A percentile compares a stretch with the other conserved stretches of the same genome.
Conservation (phyloP, 2,888 invertebrate species). For the Octonoba sinensis region DNA sequence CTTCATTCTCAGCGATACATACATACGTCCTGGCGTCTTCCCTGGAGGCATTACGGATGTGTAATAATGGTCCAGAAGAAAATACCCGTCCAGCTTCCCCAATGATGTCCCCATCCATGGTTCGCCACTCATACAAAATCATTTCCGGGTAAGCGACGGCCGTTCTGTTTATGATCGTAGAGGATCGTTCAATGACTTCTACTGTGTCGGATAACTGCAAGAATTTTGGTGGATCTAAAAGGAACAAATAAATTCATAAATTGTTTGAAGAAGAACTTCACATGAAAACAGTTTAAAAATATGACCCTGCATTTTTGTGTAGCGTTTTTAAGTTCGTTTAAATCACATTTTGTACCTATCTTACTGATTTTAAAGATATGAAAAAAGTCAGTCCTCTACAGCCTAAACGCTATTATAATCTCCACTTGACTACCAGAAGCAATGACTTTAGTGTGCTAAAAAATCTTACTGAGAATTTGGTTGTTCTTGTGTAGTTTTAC, state of each 20-base stretch:
- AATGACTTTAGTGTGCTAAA: too few relatives aligned
- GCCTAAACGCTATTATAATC: too few relatives aligned
- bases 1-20: conserved; percentile 88
- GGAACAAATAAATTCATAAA: neutral
- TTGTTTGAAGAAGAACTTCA: too few relatives aligned
- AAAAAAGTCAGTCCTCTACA: too few relatives aligned
- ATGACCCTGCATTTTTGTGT: too few relatives aligned
- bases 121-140: conserved; percentile 89
- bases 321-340: too few relatives aligned
- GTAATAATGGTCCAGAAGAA: conserved; percentile 77
- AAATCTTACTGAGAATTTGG: too few relatives aligned
- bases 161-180: conserved; percentile 81
- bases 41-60: conserved; percentile 83
- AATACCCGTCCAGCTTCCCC: conserved; percentile 22
- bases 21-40: conserved; percentile 88
- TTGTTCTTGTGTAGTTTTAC: too few relatives aligned
- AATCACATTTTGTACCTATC: too few relatives aligned
- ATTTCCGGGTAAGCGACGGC: conserved; percentile 87
- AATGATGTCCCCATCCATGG: conserved; percentile 17
- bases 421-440: too few relatives aligned
- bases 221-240: conserved; percentile 69
- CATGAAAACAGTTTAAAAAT: too few relatives aligned
- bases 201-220: conserved; percentile 67
- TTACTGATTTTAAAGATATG: too few relatives aligned
- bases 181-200: conserved; percentile 79